These are phyloP conservation scores for Rhaphigaster nebulosa DNA, from an alignment of 2,888 invertebrate species.

Conservation along the genomic window DNA sequence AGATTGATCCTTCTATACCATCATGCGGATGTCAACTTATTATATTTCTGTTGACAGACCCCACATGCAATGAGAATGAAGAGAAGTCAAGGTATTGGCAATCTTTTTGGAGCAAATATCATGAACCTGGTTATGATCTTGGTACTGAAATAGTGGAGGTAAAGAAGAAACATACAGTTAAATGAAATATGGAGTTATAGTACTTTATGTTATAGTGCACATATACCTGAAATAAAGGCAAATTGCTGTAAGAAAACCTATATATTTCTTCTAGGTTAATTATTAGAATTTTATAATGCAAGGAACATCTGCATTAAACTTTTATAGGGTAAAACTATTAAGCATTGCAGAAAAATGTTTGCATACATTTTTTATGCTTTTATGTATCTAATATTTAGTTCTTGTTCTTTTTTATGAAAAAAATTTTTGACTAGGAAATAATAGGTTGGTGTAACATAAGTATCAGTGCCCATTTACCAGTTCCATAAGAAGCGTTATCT, in stretches of 20 bases:
- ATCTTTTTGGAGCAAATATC: background rate
- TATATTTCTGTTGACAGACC: conserved; percentile 14
- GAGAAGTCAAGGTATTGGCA: background rate
- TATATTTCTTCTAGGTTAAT: conserved; percentile 25
- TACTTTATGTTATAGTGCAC: conserved; percentile 40
- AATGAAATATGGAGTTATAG: background rate
- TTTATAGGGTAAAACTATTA: too few relatives aligned
- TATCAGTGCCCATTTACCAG: too few relatives aligned
- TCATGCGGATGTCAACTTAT: too few relatives aligned
- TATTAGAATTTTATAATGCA: background rate
- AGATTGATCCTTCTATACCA: too few relatives aligned
- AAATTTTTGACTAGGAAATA: too few relatives aligned
- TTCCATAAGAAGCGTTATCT: too few relatives aligned
- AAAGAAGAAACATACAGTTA: conserved; percentile 32
- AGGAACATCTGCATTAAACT: background rate
- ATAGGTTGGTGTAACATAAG: too few relatives aligned
- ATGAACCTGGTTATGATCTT: background rate
- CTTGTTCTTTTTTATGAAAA: too few relatives aligned
- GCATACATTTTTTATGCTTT: too few relatives aligned
- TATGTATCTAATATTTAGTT: too few relatives aligned
- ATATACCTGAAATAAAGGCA: conserved; percentile 32
- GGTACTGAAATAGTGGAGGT: conserved; percentile 42
- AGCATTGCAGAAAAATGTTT: too few relatives aligned
- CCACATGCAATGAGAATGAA: background rate
- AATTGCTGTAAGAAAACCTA: conserved; percentile 43